Evolutionary conservation across 1,140 invertebrate species (phyloP).

Genomic region (Hesperophylax magnus): DNA sequence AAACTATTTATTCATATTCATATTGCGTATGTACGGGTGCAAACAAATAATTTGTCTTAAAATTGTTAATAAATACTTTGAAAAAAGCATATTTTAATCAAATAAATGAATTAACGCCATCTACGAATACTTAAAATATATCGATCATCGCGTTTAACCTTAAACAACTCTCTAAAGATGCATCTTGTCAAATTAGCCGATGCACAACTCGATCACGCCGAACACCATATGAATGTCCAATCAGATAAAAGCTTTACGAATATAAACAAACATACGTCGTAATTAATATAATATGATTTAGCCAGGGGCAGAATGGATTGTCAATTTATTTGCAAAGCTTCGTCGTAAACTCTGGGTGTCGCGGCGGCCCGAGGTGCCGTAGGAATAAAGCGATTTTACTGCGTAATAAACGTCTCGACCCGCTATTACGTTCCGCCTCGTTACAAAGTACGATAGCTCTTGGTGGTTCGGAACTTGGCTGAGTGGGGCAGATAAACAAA

Average conservation of each 20-base stretch:
- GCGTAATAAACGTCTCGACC: conserved; percentile 7
- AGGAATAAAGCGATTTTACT: conserved; percentile 13
- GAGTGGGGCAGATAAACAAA: neutral
- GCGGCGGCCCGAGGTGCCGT: neutral
- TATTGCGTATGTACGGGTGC: too few relatives aligned
- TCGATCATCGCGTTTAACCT: too few relatives aligned
- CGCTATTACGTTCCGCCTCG: conserved; percentile 1
- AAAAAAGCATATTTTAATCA: too few relatives aligned
- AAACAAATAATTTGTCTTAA: too few relatives aligned
- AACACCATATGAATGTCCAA: neutral
- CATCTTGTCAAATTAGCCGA: neutral
- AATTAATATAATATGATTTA: conserved; percentile 4
- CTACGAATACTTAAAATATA: too few relatives aligned
- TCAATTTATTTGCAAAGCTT: conserved; percentile 52
- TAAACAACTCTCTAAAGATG: neutral
- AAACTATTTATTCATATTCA: too few relatives aligned
- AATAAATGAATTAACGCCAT: too few relatives aligned
- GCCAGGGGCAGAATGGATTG: conserved; percentile 40
- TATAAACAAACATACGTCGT: conserved; percentile 11
- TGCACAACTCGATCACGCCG: neutral
- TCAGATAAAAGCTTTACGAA: neutral
- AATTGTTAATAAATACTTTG: too few relatives aligned
- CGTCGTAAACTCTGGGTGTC: conserved; percentile 41
- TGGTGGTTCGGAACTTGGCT: neutral
- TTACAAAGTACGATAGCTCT: conserved; percentile 9